Percentiles rank a stretch among this genome's conserved stretches.
Conservation (phyloP, 2,888 invertebrate genomes). For the Polymixis lichenea region DNA sequence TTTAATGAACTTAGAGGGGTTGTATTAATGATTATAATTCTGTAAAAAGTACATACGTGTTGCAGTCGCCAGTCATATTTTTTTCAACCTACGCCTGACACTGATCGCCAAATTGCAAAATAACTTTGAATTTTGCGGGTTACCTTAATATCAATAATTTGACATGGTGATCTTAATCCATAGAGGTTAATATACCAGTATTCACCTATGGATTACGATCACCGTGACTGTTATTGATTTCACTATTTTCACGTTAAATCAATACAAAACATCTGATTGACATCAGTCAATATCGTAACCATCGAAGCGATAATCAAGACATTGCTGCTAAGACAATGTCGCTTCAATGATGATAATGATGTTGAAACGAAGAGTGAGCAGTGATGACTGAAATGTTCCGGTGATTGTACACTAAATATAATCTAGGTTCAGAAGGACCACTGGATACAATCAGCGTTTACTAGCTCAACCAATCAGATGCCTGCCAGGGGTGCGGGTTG, state of each 20-base stretch:
- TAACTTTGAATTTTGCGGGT: too few species aligned
- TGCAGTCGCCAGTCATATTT: too few species aligned
- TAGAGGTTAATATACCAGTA: not conserved
- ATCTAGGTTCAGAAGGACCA: constrained; percentile 3
- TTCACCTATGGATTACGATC: not conserved
- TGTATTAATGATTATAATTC: too few species aligned
- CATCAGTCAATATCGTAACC: constrained; percentile 18
- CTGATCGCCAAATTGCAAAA: too few species aligned
- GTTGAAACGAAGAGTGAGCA: constrained; percentile 32
- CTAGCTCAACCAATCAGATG: too few species aligned
- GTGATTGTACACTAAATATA: not conserved
- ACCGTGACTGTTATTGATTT: constrained; percentile 3
- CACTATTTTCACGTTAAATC: not conserved
- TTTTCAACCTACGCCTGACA: too few species aligned
- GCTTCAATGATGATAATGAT: constrained; percentile 17
- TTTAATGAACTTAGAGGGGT: too few species aligned
- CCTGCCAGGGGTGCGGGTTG: too few species aligned
- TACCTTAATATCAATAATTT: too few species aligned
- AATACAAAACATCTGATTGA: constrained; percentile 13
- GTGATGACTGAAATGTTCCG: constrained; percentile 20
- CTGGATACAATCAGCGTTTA: not conserved
- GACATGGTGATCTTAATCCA: too few species aligned
- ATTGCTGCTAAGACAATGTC: constrained; percentile 19
- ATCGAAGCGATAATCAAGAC: constrained; percentile 21
- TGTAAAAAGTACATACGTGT: too few species aligned